Base-by-base conservation (phyloP, 35 echinoderm and acorn worm genomes). In the Holothuria glaberrima region DNA sequence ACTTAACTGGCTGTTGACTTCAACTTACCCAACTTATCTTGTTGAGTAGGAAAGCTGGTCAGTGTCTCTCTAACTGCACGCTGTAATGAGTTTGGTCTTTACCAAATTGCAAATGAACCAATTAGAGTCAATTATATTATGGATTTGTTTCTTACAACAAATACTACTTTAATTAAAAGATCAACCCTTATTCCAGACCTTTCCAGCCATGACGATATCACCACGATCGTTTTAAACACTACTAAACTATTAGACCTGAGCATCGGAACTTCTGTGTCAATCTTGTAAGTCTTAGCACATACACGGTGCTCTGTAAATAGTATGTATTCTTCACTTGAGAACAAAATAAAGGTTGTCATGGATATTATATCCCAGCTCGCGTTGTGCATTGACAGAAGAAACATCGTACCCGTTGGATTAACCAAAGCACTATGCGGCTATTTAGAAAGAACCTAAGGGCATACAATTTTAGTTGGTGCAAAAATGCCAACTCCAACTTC, bases 61-160 rank as follows among this genome's bases (percentile, higher is more conserved):
- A 32, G 9, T 72, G 68, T 26, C 26, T 72, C 10, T 72, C 68
- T 17, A 72, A 26, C 13, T 32, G 26, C 21, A 72, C 26, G 68
- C 30, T 25, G 21, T 26, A 72, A 22, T 25, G 68, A 72, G 27
- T 72, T 72, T 29, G 68, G 68, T 29, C 68, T 72, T 72, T 12
- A 72, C 30, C 68, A 72, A 72, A 32, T 72, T 72, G 68, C 26
- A 10, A 22, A 32, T 17, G 68, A 72, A 29, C 68, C 68, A 72
- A 13, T 26, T 25, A 72, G 68, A 32, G 21, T 72, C 30, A 32
- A 72, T 72, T 14, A 72, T 32, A 72, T 72, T 10, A 12, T 13
- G 21, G 68, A 72, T 12, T 29, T 72, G 27, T 72, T 72, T 32
- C 13, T 72, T 61, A 61, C 13, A 16, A 61, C 59, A 13, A 61